Conservation (phyloP, 2,888 invertebrate genomes). For the Lasioglossum zephyrum region DNA sequence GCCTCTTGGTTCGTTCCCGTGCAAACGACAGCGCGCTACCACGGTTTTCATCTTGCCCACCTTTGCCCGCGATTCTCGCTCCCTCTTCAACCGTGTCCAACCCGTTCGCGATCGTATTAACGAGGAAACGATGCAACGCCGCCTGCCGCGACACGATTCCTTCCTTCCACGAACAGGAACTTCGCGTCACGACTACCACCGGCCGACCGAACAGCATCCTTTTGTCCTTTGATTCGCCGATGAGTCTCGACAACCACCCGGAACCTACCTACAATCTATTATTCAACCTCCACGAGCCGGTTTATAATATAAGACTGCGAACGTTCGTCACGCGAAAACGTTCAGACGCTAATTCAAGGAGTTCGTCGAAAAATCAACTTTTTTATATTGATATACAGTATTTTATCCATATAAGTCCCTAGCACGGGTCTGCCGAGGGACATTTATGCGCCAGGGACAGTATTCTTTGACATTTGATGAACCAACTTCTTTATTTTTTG, state of each 20-base stretch:
- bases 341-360: neutral
- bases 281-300: neutral
- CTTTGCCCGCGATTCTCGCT: conserved; percentile 33
- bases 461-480: too few relatives aligned
- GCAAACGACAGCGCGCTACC: conserved; percentile 56
- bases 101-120: conserved; percentile 38
- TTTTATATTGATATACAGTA: too few relatives aligned
- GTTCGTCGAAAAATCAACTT: too few relatives aligned
- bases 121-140: conserved; percentile 47
- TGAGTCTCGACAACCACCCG: neutral
- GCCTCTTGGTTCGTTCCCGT: conserved; percentile 44
- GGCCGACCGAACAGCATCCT: neutral
- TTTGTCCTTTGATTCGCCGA: conserved; percentile 5
- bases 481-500: too few relatives aligned
- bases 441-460: too few relatives aligned
- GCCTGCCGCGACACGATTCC: conserved; percentile 31
- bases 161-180: conserved; percentile 41
- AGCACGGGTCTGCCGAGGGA: too few relatives aligned
- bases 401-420: too few relatives aligned
- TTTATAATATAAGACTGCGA: neutral
- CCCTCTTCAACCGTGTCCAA: neutral
- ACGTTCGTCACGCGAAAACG: neutral
- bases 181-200: conserved; percentile 39
- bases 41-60: conserved; percentile 60
- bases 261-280: neutral